Evolutionary conservation across 2,113 vertebrate species (phyloP), one percentile per base, ranked within the genome.

Genomic region (Pterocles burchelli): DNA sequence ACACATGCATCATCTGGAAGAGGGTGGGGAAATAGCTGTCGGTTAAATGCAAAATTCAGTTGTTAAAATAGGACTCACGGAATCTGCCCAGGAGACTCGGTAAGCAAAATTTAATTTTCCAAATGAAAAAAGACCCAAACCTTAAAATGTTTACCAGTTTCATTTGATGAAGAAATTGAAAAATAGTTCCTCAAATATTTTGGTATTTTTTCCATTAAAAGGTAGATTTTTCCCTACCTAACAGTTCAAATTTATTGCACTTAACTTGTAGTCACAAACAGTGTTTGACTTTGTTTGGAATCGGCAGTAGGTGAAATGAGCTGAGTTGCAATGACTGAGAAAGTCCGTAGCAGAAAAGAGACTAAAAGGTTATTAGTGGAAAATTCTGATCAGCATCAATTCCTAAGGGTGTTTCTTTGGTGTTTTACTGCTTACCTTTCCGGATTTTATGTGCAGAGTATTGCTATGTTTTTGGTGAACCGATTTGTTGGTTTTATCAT

Each of bases 61-160:
- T 45, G 20, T 4, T 11, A 7, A 45, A 1, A 1, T 4, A 61
- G 18, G 13, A 9, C 13, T 59, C 2, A 5, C 1, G 9, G 22
- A 17, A 73, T 41, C 26, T 77, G 46, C 20, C 49, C 6, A 0
- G 4, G 26, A 49, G 36, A 10, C 3, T n/a, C 15, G 36, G 55
- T 74, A 25, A 84, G 76, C 3, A 3, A 41, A 41, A 41, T 41
- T 41, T 41, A 41, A 41, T 63, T 87, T 88, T 80, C 61, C 3
- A n/a, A 80, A 22, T 7, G 43, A 49, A 25, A 33, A 7, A 4
- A 4, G 33, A 33, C 0, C 8, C 1, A 14, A 66, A 46, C 6
- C 10, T 45, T 31, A 66, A 68, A 65, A 9, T 18, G 34, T 41
- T 73, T 68, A 21, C 7, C 4, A 19, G 13, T 45, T 66, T 66